Conservation (phyloP, 2,113 vertebrate genomes). For the Eubucco bourcierii region DNA sequence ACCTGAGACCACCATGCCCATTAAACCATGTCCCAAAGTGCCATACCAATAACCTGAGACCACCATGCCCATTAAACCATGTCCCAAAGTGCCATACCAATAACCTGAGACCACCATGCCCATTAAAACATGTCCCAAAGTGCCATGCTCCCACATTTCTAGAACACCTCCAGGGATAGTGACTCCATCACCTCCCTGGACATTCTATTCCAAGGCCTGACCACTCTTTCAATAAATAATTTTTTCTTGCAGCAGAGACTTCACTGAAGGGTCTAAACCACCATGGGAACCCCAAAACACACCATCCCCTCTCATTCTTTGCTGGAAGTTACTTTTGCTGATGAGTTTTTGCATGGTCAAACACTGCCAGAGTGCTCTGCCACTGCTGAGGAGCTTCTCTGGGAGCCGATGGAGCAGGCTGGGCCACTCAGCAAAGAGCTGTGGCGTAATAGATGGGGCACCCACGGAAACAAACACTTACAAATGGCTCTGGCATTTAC, state of each 20-base stretch:
- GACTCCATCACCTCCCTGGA: too few species aligned
- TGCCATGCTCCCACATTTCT: too few species aligned
- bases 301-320: not conserved
- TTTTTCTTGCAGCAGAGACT: not conserved
- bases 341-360: not conserved
- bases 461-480: not conserved
- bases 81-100: too few species aligned
- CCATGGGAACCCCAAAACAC: not conserved
- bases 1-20: too few species aligned
- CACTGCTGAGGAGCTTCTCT: not conserved
- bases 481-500: not conserved
- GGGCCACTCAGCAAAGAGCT: not conserved
- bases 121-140: too few species aligned
- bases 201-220: too few species aligned
- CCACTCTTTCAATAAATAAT: too few species aligned
- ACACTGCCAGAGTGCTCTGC: accelerated
- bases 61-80: too few species aligned
- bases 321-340: not conserved
- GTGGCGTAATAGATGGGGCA: not conserved
- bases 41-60: too few species aligned
- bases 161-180: too few species aligned
- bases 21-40: too few species aligned
- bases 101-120: too few species aligned
- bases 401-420: accelerated
- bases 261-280: not conserved